Conservation (phyloP, 2,797 vertebrate genomes). For the Coilia nasus region DNA sequence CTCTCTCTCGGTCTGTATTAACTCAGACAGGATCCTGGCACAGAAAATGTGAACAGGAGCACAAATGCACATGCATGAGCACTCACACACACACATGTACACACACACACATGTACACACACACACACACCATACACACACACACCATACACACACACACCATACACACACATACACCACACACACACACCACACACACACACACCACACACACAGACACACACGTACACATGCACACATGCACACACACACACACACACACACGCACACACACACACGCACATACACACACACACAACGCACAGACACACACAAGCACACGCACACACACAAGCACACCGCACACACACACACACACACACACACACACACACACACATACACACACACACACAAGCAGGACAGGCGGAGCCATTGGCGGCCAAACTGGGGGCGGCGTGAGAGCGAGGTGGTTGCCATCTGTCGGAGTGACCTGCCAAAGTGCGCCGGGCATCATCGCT, state of each 20-base stretch:
- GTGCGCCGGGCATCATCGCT: slow-evolving; percentile 70
- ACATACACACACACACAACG: not conserved
- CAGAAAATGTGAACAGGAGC: not conserved
- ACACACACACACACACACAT: not conserved
- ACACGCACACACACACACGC: not conserved
- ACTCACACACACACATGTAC: not conserved
- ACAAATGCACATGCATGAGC: not conserved
- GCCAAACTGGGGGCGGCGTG: slow-evolving; percentile 55
- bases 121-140: not conserved
- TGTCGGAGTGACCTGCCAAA: slow-evolving; percentile 77
- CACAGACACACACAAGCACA: not conserved
- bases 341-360: not conserved
- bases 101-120: not conserved
- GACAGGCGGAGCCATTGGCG: slow-evolving; percentile 33
- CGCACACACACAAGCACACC: not conserved
- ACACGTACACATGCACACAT: not conserved
- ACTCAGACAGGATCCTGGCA: slow-evolving; percentile 57
- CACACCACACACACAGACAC: not conserved
- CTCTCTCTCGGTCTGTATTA: slow-evolving; percentile 39
- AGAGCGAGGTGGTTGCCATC: slow-evolving; percentile 73
- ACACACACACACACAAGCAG: not conserved
- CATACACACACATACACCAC: not conserved
- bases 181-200: not conserved
- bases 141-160: not conserved
- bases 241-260: not conserved